Percentiles rank a stretch among this genome's conserved stretches.
Evolutionary conservation across 2,797 vertebrate genomes (phyloP).

Genomic region (Tarsius wallacei): DNA sequence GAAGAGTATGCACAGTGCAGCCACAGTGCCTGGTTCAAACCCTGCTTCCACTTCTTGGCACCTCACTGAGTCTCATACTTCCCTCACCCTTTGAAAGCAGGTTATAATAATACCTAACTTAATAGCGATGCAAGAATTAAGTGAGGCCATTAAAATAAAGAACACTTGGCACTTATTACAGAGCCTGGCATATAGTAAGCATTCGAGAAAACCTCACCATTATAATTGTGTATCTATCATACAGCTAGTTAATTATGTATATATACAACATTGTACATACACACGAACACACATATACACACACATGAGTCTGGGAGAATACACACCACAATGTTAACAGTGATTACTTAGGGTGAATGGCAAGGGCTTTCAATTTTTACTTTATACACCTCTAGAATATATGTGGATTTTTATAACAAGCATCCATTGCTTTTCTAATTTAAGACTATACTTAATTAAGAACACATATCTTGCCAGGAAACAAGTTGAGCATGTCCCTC

Average conservation of each 20-base stretch:
- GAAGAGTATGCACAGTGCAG: neutral
- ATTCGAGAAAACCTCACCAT: neutral
- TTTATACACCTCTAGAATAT: neutral
- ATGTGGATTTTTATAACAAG: conserved; percentile 55
- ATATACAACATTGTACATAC: neutral
- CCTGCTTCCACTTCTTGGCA: neutral
- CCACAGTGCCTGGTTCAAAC: neutral
- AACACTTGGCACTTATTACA: neutral
- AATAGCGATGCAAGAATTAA: conserved; percentile 11
- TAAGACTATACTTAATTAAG: conserved; percentile 68
- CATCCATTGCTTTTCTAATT: conserved; percentile 33
- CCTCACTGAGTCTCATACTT: neutral
- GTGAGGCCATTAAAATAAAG: conserved; percentile 57
- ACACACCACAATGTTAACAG: neutral
- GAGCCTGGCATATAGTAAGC: neutral
- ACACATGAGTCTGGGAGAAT: neutral
- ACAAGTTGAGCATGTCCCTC: neutral
- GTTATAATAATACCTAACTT: neutral
- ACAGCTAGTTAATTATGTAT: neutral
- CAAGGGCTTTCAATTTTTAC: neutral
- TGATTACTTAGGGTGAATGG: neutral
- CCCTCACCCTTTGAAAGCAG: neutral
- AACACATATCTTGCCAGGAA: conserved; percentile 48
- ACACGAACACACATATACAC: neutral
- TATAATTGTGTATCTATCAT: neutral